Evolutionary conservation across 1,140 invertebrate genomes (phyloP).

Genomic region (Tenebrio molitor): DNA sequence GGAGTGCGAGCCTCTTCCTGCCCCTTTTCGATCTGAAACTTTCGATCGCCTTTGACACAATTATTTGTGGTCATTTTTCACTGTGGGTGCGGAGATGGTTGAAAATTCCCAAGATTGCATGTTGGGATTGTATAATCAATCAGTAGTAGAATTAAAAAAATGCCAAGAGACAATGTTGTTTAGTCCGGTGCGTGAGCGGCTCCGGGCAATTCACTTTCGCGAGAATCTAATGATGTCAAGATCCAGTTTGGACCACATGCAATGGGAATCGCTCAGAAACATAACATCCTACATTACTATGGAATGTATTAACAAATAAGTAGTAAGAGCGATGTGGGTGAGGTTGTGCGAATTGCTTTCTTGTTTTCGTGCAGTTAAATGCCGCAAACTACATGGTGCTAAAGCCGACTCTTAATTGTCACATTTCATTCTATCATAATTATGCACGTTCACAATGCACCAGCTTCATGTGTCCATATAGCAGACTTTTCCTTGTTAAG

Average conservation of each 20-base stretch:
- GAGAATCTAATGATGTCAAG: constrained; percentile 54
- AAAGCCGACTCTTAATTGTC: constrained; percentile 15
- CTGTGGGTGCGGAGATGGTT: not conserved
- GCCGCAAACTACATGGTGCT: constrained; percentile 35
- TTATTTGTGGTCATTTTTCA: not conserved
- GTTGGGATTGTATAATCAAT: constrained; percentile 43
- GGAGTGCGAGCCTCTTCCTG: too few relatives aligned
- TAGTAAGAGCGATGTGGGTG: constrained; percentile 41
- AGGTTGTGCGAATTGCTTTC: constrained; percentile 37
- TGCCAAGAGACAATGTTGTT: constrained; percentile 43
- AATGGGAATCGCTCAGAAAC: constrained; percentile 46
- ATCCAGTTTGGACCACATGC: constrained; percentile 51
- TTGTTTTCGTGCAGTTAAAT: constrained; percentile 41
- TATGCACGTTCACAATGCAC: constrained; percentile 41
- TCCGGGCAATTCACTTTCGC: constrained; percentile 51
- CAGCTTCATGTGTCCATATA: constrained; percentile 34
- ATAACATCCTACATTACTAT: constrained; percentile 49
- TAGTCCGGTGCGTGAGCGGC: constrained; percentile 51
- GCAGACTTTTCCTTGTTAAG: constrained; percentile 23
- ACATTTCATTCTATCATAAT: constrained; percentile 21
- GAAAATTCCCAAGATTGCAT: constrained; percentile 34
- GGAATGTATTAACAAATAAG: constrained; percentile 46
- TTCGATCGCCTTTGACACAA: constrained; percentile 1
- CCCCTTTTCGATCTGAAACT: not conserved
- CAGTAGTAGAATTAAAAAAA: constrained; percentile 44